Evolutionary conservation across 2,113 vertebrate genomes (phyloP).

Genomic region (Alethe diademata): DNA sequence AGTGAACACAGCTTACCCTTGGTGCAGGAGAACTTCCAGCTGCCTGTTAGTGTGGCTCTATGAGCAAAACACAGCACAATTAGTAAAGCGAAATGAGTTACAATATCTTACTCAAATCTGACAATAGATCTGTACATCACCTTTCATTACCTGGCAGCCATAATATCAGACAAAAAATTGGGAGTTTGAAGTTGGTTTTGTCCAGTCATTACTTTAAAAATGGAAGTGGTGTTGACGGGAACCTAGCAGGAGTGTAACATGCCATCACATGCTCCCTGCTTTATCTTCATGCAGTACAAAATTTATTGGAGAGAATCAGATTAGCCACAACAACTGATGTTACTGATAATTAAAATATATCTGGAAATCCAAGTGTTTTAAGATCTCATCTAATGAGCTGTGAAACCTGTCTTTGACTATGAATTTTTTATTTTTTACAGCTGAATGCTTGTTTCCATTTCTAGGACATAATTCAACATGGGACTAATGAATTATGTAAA

Average conservation of each 20-base stretch:
- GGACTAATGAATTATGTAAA: slow-evolving; percentile 74
- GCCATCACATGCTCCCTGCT: neutral
- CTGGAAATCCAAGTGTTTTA: neutral
- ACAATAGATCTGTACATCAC: neutral
- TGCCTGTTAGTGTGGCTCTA: neutral
- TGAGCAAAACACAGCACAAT: neutral
- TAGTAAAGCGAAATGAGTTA: neutral
- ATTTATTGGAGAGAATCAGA: neutral
- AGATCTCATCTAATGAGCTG: neutral
- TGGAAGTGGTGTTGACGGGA: neutral
- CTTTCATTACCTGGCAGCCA: neutral
- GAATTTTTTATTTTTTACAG: slow-evolving; percentile 69
- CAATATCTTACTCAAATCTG: neutral
- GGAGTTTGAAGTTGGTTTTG: neutral
- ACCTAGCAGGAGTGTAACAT: neutral
- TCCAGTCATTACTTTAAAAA: neutral
- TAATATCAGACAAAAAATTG: neutral
- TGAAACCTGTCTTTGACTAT: slow-evolving; percentile 13
- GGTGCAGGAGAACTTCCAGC: neutral
- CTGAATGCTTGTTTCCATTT: slow-evolving; percentile 61
- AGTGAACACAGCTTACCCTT: neutral
- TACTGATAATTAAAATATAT: neutral
- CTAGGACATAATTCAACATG: slow-evolving; percentile 57
- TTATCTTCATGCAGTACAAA: neutral
- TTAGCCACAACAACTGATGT: neutral